Percentiles rank a stretch among this genome's conserved stretches.
phyloP scores from a whole-genome alignment of 2,797 vertebrate genomes.

The Pteronotus mesoamericanus region DNA sequence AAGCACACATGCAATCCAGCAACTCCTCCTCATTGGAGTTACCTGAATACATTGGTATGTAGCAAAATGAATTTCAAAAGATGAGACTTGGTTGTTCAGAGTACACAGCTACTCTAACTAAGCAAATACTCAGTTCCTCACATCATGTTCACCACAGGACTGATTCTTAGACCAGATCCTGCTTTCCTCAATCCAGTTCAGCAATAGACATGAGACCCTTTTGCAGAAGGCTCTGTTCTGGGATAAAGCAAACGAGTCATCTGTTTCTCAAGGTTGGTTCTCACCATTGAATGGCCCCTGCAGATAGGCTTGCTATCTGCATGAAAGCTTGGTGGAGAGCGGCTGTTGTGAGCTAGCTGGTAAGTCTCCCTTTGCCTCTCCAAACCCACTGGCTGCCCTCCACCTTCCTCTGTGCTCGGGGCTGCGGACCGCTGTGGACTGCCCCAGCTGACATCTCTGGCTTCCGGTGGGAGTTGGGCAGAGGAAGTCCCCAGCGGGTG shows the following conservation, averaged over 20 bases:
- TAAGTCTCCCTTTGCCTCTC: not conserved
- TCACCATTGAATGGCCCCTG: not conserved
- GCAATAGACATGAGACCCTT: not conserved
- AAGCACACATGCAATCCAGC: not conserved
- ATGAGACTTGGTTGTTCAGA: not conserved
- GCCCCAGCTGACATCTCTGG: not conserved
- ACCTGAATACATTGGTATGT: not conserved
- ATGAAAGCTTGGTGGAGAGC: not conserved
- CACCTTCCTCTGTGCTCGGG: not conserved
- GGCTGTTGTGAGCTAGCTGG: not conserved
- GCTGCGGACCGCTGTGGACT: not conserved
- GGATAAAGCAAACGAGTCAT: not conserved
- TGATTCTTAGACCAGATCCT: not conserved
- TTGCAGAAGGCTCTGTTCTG: not conserved
- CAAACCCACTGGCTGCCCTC: not conserved
- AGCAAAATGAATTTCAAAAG: not conserved
- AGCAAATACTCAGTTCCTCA: not conserved
- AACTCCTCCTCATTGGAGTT: not conserved
- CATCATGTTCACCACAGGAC: not conserved
- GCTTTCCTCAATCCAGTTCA: not conserved
- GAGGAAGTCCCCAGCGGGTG: not conserved
- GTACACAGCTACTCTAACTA: not conserved
- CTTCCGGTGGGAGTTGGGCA: not conserved
- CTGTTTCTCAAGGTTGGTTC: not conserved
- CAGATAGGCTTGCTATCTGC: not conserved